A percentile compares a stretch with the other conserved stretches of the same genome.
Evolutionary conservation across 1,140 invertebrate genomes (phyloP).

Genomic region (Ostrea denselamellosa): DNA sequence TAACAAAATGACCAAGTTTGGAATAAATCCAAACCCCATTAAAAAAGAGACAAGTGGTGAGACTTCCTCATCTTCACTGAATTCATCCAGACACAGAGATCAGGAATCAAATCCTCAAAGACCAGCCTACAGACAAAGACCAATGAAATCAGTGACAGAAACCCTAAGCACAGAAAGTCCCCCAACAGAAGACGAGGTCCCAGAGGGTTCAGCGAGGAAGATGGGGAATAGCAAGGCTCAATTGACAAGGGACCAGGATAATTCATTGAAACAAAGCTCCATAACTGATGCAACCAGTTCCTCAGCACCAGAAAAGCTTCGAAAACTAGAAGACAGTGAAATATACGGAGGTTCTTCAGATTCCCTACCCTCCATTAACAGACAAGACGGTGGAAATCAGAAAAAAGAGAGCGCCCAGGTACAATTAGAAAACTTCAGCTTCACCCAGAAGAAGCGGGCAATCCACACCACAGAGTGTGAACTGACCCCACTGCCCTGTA

Average conservation of each 20-base stretch:
- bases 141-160: conserved; percentile 45
- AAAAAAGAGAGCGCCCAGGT: not conserved
- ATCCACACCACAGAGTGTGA: not conserved
- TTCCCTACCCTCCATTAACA: not conserved
- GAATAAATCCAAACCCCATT: conserved; percentile 34
- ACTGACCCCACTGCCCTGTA: not conserved
- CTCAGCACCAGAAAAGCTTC: not conserved
- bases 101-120: not conserved
- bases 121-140: conserved; percentile 39
- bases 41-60: conserved; percentile 19
- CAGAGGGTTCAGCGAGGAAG: not conserved
- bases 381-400: not conserved
- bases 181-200: not conserved
- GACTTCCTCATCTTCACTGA: not conserved
- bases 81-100: no score
- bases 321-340: not conserved
- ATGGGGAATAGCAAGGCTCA: no score
- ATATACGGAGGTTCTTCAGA: not conserved
- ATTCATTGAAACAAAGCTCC: no score
- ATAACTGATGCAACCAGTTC: not conserved
- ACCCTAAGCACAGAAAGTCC: not conserved
- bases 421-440: not conserved
- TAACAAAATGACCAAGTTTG: conserved; percentile 17
- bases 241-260: not conserved
- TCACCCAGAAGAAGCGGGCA: not conserved